A percentile compares a stretch with the other conserved stretches of the same genome.
phyloP scores from a whole-genome alignment of 30 jellyfish, hydroid and myxozoan species.

The Mastigias papua region DNA sequence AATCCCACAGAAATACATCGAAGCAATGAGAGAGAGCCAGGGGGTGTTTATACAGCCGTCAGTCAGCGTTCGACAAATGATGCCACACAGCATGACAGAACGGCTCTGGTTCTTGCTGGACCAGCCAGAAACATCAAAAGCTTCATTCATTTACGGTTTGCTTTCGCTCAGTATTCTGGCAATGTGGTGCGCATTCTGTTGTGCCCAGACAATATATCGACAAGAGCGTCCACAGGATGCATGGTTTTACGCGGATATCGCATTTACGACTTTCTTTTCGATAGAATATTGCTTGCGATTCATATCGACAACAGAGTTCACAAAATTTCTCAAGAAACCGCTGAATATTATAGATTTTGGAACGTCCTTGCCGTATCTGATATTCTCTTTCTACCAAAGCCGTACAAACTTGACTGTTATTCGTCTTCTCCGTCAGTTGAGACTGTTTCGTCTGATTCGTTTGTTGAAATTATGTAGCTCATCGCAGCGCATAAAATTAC shows the following conservation, averaged over 20 bases:
- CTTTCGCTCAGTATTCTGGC: slow-evolving; percentile 25
- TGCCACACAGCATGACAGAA: slow-evolving; percentile 10
- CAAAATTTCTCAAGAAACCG: slow-evolving; percentile 38
- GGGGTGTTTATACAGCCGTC: slow-evolving; percentile 17
- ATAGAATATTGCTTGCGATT: slow-evolving; percentile 59
- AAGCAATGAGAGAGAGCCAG: slow-evolving; percentile 60
- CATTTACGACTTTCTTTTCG: slow-evolving; percentile 41
- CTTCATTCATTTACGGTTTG: slow-evolving; percentile 20
- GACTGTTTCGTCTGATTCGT: slow-evolving; percentile 68
- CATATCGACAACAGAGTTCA: slow-evolving; percentile 42
- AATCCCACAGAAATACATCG: slow-evolving; percentile 62
- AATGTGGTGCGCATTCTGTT: slow-evolving; percentile 43
- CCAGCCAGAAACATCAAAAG: slow-evolving; percentile 27
- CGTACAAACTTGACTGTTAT: background rate
- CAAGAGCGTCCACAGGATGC: slow-evolving; percentile 17
- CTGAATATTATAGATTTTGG: slow-evolving; percentile 65
- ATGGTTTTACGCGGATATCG: slow-evolving; percentile 65
- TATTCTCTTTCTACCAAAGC: background rate
- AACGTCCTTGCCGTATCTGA: slow-evolving; percentile 68
- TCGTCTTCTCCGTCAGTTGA: slow-evolving; percentile 50
- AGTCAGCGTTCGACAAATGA: background rate
- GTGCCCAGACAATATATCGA: slow-evolving; percentile 45
- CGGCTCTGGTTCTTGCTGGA: slow-evolving; percentile 52
- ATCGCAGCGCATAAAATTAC: slow-evolving; percentile 57
- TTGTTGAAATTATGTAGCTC: slow-evolving; percentile 62